Conservation (phyloP, 2,797 vertebrate species). For the Hemibagrus guttatus region DNA sequence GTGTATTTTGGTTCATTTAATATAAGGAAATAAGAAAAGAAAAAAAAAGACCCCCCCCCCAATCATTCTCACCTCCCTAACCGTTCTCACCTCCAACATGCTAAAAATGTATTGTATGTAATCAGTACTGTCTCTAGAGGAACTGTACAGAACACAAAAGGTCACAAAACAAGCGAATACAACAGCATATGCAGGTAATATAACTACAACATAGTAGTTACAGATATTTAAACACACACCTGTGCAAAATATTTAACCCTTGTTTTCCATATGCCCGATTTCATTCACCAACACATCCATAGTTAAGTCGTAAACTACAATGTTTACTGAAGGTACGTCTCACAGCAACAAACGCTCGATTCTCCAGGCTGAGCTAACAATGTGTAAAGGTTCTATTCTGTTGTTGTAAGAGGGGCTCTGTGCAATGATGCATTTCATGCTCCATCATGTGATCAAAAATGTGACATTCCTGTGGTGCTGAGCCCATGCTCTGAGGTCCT, state of each 20-base stretch:
- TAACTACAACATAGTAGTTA: neutral
- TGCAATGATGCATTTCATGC: constrained; percentile 91
- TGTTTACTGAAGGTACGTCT: constrained; percentile 85
- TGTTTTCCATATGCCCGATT: constrained; percentile 65
- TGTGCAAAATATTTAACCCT: constrained; percentile 59
- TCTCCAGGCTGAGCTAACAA: constrained; percentile 77
- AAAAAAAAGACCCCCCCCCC: neutral
- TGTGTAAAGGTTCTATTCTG: constrained; percentile 75
- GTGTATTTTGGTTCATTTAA: neutral
- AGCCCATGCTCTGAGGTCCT: constrained; percentile 75
- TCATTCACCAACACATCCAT: constrained; percentile 74
- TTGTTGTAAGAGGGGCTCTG: constrained; percentile 84
- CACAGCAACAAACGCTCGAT: constrained; percentile 75
- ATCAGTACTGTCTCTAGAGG: neutral
- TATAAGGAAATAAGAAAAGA: neutral
- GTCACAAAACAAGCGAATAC: neutral
- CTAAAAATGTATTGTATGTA: neutral
- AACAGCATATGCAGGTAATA: neutral
- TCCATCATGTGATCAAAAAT: constrained; percentile 92
- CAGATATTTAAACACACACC: neutral
- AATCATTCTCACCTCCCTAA: neutral
- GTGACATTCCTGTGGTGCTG: constrained; percentile 86
- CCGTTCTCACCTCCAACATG: neutral
- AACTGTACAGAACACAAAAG: neutral
- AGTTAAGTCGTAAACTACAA: constrained; percentile 84